phyloP scores from a whole-genome alignment of 1,140 invertebrate species.

The Ruditapes philippinarum region DNA sequence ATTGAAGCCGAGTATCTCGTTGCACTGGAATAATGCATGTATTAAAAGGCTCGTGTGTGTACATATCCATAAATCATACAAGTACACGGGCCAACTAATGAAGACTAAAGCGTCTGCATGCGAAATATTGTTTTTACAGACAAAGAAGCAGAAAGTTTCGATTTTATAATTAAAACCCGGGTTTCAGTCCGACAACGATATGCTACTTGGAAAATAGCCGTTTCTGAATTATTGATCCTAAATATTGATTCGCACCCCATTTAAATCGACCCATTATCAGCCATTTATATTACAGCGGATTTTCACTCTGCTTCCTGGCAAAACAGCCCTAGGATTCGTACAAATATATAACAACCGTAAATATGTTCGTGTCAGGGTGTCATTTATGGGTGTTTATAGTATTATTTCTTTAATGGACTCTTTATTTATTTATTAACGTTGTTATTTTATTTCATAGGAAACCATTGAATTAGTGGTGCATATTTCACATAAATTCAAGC shows the following conservation, averaged over 20 bases:
- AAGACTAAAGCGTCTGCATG: background rate
- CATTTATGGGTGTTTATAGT: constrained; percentile 38
- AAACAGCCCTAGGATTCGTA: background rate
- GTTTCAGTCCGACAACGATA: constrained; percentile 41
- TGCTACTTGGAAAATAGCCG: background rate
- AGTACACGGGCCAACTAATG: background rate
- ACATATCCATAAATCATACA: constrained; percentile 12
- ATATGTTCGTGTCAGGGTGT: constrained; percentile 17
- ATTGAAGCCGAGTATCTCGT: background rate
- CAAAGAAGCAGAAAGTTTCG: constrained; percentile 40
- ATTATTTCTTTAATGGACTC: constrained; percentile 41
- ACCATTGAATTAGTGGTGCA: constrained; percentile 20
- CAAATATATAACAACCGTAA: constrained; percentile 29
- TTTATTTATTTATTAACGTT: constrained; percentile 28
- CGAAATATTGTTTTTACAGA: constrained; percentile 28
- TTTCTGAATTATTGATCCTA: constrained; percentile 36
- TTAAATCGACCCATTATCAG: constrained; percentile 55
- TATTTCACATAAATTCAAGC: constrained; percentile 11
- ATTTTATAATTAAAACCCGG: constrained; percentile 50
- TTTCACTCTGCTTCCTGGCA: constrained; percentile 37
- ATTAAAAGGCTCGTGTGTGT: constrained; percentile 6
- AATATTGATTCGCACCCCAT: constrained; percentile 58
- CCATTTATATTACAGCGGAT: constrained; percentile 48
- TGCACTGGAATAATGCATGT: constrained; percentile 1
- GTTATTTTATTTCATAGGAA: constrained; percentile 21